Conservation (phyloP, 2,797 vertebrate genomes). For the Benthosema pterotum region DNA sequence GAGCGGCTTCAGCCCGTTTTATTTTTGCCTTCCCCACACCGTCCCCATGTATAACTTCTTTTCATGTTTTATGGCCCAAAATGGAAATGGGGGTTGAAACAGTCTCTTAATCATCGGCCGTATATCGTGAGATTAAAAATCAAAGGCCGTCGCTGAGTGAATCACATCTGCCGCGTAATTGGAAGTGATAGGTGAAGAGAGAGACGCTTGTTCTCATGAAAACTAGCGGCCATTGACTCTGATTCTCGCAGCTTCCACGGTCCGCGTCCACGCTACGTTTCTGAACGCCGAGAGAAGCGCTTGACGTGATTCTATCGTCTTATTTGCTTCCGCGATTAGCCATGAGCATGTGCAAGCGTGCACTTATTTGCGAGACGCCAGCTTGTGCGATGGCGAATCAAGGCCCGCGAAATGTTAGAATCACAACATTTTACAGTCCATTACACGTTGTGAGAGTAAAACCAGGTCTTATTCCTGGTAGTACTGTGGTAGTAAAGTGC, state of each 20-base stretch:
- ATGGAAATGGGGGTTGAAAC: slow-evolving; percentile 17
- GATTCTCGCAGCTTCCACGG: slow-evolving; percentile 44
- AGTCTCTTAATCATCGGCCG: slow-evolving; percentile 29
- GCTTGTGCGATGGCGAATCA: no score
- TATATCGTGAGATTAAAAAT: slow-evolving; percentile 45
- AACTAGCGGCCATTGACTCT: slow-evolving; percentile 31
- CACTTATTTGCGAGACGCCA: no score
- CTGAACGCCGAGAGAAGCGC: slow-evolving; percentile 28
- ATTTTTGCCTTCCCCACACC: no score
- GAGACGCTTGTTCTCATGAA: slow-evolving; percentile 41
- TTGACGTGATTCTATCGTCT: slow-evolving; percentile 9
- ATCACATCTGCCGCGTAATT: slow-evolving; percentile 43
- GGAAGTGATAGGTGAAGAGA: slow-evolving; percentile 36
- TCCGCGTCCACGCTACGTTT: not conserved
- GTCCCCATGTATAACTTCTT: slow-evolving; percentile 35
- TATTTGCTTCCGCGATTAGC: no score
- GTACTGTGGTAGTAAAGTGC: slow-evolving; percentile 19
- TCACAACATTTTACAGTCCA: no score
- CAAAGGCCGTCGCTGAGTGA: slow-evolving; percentile 30
- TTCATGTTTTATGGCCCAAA: slow-evolving; percentile 24
- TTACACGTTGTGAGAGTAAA: no score
- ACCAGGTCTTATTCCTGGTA: no score
- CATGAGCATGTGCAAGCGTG: no score
- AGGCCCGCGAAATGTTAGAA: no score
- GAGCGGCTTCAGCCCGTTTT: slow-evolving; percentile 20